A percentile compares a stretch with the other conserved stretches of the same genome.
Conservation (phyloP, 1,140 invertebrate species). For the Diprion similis region DNA sequence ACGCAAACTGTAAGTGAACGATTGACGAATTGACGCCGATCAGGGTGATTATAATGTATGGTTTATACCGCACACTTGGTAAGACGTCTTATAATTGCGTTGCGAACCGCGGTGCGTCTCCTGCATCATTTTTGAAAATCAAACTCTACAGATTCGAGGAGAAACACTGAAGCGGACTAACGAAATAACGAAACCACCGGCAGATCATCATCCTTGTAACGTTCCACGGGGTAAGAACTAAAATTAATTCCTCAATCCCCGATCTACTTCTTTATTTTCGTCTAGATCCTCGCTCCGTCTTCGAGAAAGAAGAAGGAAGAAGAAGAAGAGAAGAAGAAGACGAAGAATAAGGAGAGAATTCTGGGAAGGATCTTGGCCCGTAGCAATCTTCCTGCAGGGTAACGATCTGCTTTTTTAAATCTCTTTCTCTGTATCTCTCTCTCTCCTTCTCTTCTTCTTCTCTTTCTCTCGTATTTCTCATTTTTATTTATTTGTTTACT, state of each 20-base stretch:
- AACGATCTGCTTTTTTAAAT: neutral
- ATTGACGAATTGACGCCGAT: no score
- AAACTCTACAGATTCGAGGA: neutral
- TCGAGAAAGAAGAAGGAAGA: neutral
- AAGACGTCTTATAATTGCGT: no score
- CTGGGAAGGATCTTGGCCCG: constrained; percentile 2
- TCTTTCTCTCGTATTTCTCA: neutral
- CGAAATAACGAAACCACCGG: neutral
- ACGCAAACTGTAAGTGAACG: no score
- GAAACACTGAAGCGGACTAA: neutral
- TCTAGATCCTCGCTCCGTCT: neutral
- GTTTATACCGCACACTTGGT: no score
- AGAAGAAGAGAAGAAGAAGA: neutral
- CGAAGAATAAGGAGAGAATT: neutral
- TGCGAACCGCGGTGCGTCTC: no score
- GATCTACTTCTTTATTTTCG: neutral
- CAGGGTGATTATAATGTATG: no score
- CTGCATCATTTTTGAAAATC: no score
- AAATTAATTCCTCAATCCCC: neutral
- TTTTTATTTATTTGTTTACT: neutral
- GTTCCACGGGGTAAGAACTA: no score
- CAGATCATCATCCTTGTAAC: no score
- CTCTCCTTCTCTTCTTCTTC: neutral
- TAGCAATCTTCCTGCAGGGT: neutral
- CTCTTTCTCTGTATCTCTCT: neutral